Base-by-base conservation (phyloP, 2,113 vertebrate species). In the Nycticryphes semicollaris region DNA sequence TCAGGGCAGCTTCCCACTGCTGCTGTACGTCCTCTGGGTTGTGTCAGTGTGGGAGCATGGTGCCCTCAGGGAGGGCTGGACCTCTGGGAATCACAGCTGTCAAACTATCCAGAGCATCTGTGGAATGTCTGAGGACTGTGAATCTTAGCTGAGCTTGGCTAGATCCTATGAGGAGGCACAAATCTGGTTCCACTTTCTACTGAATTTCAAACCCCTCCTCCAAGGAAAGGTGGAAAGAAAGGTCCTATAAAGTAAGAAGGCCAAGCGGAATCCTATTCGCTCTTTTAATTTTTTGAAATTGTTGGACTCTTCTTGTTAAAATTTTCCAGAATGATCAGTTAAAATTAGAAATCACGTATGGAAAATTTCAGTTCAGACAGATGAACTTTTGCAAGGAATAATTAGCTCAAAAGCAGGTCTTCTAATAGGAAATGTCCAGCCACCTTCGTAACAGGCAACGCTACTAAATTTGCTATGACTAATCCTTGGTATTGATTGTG, bases 401-500 rank as follows among this genome's bases (percentile, higher is more conserved):
- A 84, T 88, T 83, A 77, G 50, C n/a, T 90, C 15, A 69, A 66
- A 89, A 90, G 4, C 7, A 10, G 25, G 10, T 79, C 51, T 84
- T 90, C 17, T 69, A 86, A 54, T 88, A 92, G 63, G 41, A 93
- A 90, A 77, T 67, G 22, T 66, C 51, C 76, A 92, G 41, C 72
- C 67, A 74, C 72, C 82, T 92, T 94, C 22, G 7, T 33, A 86
- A 77, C 30, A 94, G 68, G 60, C 86, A 86, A 12, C 50, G 45
- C 50, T 67, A 35, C 84, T 70, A 70, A 84, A 79, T 91, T 91
- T 80, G 54, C 59, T 68, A 6, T 94, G 91, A 94, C 69, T 91
- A 94, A 96, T 93, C 48, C 45, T 87, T 64, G 43, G 39, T 87
- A 91, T 94, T 94, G 93, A 92, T 96, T 95, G 94, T 96, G 53